These are phyloP conservation scores for Sinocyclocheilus anophthalmus DNA, from an alignment of 2,113 vertebrate species.

Conservation along the genomic window DNA sequence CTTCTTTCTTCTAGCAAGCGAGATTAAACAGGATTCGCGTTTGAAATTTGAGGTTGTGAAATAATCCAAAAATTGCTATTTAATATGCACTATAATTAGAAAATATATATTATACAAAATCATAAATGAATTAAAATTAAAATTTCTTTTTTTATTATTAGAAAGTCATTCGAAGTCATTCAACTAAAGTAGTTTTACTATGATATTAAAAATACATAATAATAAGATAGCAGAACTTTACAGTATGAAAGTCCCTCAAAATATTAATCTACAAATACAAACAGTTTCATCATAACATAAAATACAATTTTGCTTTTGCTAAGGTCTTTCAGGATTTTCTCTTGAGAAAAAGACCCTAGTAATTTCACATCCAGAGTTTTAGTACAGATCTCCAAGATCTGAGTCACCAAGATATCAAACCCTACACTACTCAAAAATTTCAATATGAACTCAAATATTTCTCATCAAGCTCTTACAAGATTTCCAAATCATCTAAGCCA, in stretches of 20 bases:
- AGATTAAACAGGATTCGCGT: neutral
- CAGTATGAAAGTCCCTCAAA: no score
- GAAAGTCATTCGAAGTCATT: neutral
- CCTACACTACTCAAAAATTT: neutral
- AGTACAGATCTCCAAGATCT: neutral
- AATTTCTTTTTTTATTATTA: no score
- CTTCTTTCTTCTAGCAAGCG: neutral
- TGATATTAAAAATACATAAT: neutral
- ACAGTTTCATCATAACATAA: neutral
- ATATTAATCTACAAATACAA: no score
- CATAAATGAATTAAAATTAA: neutral
- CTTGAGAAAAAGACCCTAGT: neutral
- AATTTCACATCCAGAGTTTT: neutral
- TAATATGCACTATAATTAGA: neutral
- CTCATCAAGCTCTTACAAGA: neutral
- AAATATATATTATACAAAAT: no score
- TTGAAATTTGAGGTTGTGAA: neutral
- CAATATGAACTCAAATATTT: neutral
- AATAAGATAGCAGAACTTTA: neutral
- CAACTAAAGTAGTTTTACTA: neutral
- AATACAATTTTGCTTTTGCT: neutral
- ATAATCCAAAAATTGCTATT: neutral
- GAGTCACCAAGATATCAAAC: neutral
- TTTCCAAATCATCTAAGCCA: neutral
- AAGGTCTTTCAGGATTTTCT: neutral